Percentiles rank a stretch among this genome's conserved stretches.
phyloP scores from a whole-genome alignment of 2,113 vertebrate genomes.

The Enhydra lutris region DNA sequence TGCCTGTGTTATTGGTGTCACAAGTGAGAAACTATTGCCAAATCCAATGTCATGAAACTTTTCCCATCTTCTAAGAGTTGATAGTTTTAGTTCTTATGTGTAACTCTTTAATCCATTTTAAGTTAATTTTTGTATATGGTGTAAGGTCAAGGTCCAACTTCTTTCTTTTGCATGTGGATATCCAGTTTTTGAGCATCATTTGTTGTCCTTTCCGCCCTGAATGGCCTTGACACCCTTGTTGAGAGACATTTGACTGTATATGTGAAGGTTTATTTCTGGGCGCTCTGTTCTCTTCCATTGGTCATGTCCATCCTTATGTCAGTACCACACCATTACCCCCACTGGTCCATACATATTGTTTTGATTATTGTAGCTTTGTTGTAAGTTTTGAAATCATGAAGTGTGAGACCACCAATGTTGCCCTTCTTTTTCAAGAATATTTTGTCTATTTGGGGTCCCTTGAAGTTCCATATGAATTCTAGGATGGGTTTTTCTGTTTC shows the following conservation, averaged over 20 bases:
- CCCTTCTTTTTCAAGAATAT: neutral
- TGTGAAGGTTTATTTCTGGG: neutral
- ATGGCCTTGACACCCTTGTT: neutral
- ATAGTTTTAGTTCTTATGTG: no score
- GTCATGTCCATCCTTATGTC: no score
- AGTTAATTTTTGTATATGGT: neutral
- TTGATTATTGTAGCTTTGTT: neutral
- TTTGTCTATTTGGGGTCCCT: neutral
- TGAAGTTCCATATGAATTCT: neutral
- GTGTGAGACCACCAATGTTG: neutral
- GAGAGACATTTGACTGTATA: neutral
- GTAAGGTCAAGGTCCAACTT: neutral
- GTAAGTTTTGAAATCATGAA: neutral
- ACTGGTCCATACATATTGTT: no score
- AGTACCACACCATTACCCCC: no score
- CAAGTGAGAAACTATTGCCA: no score
- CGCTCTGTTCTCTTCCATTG: no score
- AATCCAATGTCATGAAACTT: no score
- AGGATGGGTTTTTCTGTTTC: neutral
- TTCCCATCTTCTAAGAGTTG: no score
- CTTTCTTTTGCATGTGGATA: neutral
- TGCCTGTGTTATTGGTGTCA: no score
- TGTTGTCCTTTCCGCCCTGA: neutral
- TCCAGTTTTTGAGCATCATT: neutral
- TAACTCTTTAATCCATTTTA: neutral